phyloP scores from a whole-genome alignment of 2,113 vertebrate species.

The Athene noctua region DNA sequence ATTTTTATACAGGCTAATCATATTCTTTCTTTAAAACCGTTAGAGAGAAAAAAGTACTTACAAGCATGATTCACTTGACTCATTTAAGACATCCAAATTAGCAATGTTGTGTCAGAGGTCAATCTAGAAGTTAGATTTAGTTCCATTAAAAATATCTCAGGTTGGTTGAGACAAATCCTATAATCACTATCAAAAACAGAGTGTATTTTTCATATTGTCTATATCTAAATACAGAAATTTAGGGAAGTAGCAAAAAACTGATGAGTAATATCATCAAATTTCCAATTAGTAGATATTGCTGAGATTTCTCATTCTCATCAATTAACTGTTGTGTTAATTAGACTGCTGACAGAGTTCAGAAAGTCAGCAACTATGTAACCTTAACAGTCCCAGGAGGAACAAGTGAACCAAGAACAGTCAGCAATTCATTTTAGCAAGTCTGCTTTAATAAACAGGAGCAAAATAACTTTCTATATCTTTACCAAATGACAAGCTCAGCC shows the following conservation, averaged over 20 bases:
- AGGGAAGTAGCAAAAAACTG: neutral
- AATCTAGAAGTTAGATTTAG: neutral
- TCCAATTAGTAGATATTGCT: neutral
- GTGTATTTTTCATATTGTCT: neutral
- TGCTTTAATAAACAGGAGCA: neutral
- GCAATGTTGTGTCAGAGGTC: neutral
- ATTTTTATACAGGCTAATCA: neutral
- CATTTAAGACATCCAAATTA: rapidly evolving
- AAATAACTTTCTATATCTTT: neutral
- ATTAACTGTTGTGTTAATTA: neutral
- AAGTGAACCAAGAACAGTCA: neutral
- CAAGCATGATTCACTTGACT: neutral
- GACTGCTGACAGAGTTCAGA: neutral
- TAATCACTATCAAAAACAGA: neutral
- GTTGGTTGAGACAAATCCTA: neutral
- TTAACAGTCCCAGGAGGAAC: neutral
- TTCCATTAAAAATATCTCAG: neutral
- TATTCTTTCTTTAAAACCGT: neutral
- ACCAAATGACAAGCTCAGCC: neutral
- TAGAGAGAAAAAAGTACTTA: neutral
- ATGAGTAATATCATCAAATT: neutral
- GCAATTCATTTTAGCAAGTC: neutral
- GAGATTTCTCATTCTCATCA: neutral
- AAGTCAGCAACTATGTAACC: neutral
- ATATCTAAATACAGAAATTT: neutral